Base-by-base conservation (phyloP, 2,888 invertebrate species). In the Busseola fusca region DNA sequence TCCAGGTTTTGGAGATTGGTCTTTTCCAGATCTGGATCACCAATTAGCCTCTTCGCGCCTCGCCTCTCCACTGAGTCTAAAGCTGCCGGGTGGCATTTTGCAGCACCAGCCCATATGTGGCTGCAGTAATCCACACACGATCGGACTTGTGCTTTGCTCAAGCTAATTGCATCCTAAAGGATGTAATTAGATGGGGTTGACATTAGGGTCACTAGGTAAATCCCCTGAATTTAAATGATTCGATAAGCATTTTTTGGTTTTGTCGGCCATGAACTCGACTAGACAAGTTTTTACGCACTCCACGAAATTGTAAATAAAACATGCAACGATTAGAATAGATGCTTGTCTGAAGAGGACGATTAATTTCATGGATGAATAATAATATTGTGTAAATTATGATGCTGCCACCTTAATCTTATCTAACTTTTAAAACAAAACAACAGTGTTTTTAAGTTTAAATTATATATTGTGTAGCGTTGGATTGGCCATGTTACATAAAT, bases 401-500 rank as follows among this genome's bases (percentile, higher is more conserved):
- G 87, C 88, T 86, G 87, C 87, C 87, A 86, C 86, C 87, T 89
- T 88, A 87, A 84, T 85, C 89, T 94, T 93, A 94, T 93, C 93
- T 93, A 94, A 93, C 91, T 87, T 87, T 81, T 89, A 91, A 92
- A 92, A 93, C 90, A 92, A 93, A 92, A 93, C 88, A 87, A 91
- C 90, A 85, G 85, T 83, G 85, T 82, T 86, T 88, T 87, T 86
- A 86, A 90, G 87, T 91, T 69, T 90, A 85, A 88, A 90, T 92
- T 91, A 90, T 89, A 87, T 87, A 90, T 89, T 90, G 89, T 90
- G 88, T 81, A 90, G 89, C 83, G 84, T 86, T 86, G 87, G 89
- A 90, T 90, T 91, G 93, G 82, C 88, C 87, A 90, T 88, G 91
- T 93, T 92, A 92, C 93, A 95, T 95, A 95, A 94, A 94, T 90